These are phyloP conservation scores for Cylindroiulus punctatus DNA, from an alignment of 2,888 invertebrate genomes.

Conservation along the genomic window DNA sequence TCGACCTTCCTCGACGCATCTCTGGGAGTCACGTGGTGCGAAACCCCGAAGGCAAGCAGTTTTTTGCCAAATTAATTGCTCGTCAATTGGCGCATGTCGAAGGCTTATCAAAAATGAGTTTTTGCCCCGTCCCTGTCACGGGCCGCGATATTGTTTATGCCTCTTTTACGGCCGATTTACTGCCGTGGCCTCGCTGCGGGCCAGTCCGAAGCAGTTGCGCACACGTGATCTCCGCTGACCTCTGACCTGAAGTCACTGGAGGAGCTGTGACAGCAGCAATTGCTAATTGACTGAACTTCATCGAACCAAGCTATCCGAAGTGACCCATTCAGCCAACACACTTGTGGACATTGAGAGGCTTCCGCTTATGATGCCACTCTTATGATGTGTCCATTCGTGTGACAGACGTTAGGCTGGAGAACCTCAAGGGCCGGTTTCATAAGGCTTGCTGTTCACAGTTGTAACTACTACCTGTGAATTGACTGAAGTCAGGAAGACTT, in stretches of 20 bases:
- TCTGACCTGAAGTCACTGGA: too few species aligned
- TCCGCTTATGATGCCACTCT: too few species aligned
- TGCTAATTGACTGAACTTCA: neutral
- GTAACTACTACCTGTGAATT: too few species aligned
- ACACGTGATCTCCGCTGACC: neutral
- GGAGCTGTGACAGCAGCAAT: too few species aligned
- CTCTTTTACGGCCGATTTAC: constrained; percentile 6
- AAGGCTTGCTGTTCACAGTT: too few species aligned
- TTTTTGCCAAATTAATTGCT: neutral
- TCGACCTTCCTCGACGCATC: neutral
- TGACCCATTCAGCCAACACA: neutral
- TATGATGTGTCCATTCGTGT: too few species aligned
- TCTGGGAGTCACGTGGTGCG: neutral
- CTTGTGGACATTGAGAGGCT: too few species aligned
- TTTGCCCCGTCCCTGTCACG: constrained; percentile 1
- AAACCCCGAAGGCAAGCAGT: neutral
- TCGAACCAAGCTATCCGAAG: neutral
- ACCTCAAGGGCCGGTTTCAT: too few species aligned
- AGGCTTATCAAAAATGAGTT: neutral
- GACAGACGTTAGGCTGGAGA: too few species aligned
- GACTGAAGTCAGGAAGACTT: too few species aligned
- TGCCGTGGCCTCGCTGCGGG: neutral
- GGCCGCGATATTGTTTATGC: neutral
- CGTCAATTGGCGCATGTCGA: neutral
- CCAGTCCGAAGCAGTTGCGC: neutral